Conservation (phyloP, 2,113 vertebrate genomes). For the Corythoichthys haematopterus region DNA sequence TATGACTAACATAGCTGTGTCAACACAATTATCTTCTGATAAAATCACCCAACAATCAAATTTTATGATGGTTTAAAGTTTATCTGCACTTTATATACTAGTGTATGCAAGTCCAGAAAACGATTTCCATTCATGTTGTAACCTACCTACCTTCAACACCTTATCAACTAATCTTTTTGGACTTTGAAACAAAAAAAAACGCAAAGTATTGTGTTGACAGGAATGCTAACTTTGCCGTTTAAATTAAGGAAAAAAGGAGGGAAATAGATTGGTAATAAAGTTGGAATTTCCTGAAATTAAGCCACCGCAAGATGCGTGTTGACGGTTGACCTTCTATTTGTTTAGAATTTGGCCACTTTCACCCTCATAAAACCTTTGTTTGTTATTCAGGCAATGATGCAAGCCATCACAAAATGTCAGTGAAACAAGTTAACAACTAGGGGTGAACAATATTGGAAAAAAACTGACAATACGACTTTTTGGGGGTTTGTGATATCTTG, state of each 20-base stretch:
- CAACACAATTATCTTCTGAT: neutral
- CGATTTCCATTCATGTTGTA: neutral
- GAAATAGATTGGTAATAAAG: neutral
- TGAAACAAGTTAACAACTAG: no score
- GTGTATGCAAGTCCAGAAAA: neutral
- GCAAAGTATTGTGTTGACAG: neutral
- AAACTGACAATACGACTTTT: no score
- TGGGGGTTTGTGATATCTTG: no score
- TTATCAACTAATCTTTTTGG: neutral
- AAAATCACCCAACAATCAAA: neutral
- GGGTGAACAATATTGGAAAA: no score
- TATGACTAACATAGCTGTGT: neutral
- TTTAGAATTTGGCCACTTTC: neutral
- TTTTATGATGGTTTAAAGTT: neutral
- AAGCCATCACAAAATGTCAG: no score
- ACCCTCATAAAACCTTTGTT: no score
- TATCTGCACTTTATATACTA: neutral
- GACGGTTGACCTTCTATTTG: neutral
- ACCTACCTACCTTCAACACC: neutral
- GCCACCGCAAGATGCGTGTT: no score
- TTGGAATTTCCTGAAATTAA: neutral
- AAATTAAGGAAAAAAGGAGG: neutral
- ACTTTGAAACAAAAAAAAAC: neutral
- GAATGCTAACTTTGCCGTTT: neutral
- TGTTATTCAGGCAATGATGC: no score